Evolutionary conservation across 1,140 invertebrate genomes (phyloP).

Genomic region (Ostrea edulis): DNA sequence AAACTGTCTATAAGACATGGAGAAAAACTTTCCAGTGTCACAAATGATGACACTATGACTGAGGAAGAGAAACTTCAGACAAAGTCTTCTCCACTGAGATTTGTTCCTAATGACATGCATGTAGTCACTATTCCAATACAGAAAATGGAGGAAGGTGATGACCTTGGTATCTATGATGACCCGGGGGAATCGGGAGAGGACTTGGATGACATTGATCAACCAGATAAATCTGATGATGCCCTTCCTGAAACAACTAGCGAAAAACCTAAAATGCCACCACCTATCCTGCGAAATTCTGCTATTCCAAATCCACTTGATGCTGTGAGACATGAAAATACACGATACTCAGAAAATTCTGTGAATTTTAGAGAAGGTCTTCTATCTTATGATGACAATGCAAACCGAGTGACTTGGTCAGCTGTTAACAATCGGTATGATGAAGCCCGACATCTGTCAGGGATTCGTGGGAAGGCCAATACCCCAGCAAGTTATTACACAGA

Average conservation of each 20-base stretch:
- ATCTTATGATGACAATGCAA: not conserved
- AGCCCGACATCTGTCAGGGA: constrained; percentile 24
- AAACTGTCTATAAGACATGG: not conserved
- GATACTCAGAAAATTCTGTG: constrained; percentile 26
- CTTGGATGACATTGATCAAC: not conserved
- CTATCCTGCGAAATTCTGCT: constrained; percentile 27
- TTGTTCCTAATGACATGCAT: constrained; percentile 2
- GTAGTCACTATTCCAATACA: constrained; percentile 7
- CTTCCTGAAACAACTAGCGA: not conserved
- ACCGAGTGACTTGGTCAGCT: constrained; percentile 21
- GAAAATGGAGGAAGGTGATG: constrained; percentile 28
- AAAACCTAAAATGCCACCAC: constrained; percentile 18
- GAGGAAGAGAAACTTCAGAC: not conserved
- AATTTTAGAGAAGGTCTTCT: not conserved
- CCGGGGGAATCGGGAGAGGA: constrained; percentile 24
- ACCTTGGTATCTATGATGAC: constrained; percentile 35
- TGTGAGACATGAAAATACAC: not conserved
- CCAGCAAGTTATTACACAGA: constrained; percentile 36
- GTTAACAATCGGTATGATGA: constrained; percentile 38
- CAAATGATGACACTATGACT: not conserved
- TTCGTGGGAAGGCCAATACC: constrained; percentile 35
- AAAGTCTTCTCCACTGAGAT: not conserved
- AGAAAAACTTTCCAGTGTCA: not conserved
- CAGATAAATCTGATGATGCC: not conserved
- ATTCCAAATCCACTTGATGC: not conserved